phyloP scores from a whole-genome alignment of 2,113 vertebrate genomes.

The Synchiropus splendidus region DNA sequence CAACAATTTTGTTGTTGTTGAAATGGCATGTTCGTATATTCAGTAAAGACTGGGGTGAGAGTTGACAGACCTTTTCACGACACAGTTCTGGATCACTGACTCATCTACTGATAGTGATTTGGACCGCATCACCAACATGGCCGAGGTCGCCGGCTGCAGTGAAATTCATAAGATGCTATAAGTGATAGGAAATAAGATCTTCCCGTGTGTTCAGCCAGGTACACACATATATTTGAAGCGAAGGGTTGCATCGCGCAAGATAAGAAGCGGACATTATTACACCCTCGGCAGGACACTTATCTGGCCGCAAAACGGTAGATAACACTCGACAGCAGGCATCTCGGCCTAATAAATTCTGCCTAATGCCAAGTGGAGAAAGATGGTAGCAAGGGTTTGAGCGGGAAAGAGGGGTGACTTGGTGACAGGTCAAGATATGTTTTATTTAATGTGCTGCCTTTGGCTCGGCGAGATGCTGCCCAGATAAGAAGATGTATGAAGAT shows the following conservation, averaged over 20 bases:
- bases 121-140: too few species aligned
- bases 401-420: background rate
- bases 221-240: conserved; percentile 17
- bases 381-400: conserved; percentile 4
- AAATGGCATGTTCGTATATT: too few species aligned
- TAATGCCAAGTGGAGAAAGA: conserved; percentile 42
- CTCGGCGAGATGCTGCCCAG: conserved; percentile 13
- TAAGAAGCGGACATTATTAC: conserved; percentile 60
- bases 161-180: background rate
- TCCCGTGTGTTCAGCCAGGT: background rate
- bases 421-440: conserved; percentile 16
- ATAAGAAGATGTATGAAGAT: conserved; percentile 28
- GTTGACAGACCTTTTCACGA: too few species aligned
- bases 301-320: conserved; percentile 58
- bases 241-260: conserved; percentile 47
- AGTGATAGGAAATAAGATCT: conserved; percentile 23
- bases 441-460: conserved; percentile 25
- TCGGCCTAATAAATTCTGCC: conserved; percentile 59
- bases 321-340: conserved; percentile 58
- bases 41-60: too few species aligned
- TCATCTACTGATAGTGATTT: too few species aligned
- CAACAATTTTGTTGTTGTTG: too few species aligned
- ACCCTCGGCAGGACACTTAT: conserved; percentile 58
- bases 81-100: too few species aligned
- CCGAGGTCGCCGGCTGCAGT: too few species aligned